Percentiles rank a stretch among this genome's conserved stretches.
phyloP scores from a whole-genome alignment of 2,888 invertebrate species.

The Aleiodes alternator region DNA sequence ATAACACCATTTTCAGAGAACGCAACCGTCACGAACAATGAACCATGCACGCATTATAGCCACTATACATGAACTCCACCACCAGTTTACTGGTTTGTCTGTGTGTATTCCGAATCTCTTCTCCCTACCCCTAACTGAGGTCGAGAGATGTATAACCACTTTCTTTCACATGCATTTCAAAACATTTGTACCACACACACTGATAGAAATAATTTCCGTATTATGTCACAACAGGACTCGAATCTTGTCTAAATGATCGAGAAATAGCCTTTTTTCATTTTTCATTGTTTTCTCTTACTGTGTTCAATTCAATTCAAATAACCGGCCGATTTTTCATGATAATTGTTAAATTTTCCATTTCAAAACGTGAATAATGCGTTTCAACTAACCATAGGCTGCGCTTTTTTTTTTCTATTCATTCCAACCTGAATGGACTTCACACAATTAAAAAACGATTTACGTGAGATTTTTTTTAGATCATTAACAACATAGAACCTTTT shows the following conservation, averaged over 20 bases:
- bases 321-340: no score
- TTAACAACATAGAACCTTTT: background rate
- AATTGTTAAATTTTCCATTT: no score
- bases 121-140: background rate
- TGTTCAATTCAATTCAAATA: no score
- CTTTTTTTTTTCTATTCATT: background rate
- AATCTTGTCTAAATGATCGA: constrained; percentile 1
- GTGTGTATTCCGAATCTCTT: background rate
- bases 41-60: constrained; percentile 44
- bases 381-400: no score
- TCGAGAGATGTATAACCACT: constrained; percentile 7
- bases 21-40: constrained; percentile 59
- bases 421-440: no score
- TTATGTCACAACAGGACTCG: background rate
- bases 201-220: constrained; percentile 20
- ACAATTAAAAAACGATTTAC: constrained; percentile 12
- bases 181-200: background rate
- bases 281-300: background rate
- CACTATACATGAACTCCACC: constrained; percentile 38
- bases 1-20: constrained; percentile 62
- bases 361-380: no score
- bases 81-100: constrained; percentile 20
- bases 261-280: background rate
- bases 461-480: background rate
- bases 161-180: constrained; percentile 29